Evolutionary conservation across 2,113 vertebrate genomes (phyloP).

Genomic region (Pipa parva): DNA sequence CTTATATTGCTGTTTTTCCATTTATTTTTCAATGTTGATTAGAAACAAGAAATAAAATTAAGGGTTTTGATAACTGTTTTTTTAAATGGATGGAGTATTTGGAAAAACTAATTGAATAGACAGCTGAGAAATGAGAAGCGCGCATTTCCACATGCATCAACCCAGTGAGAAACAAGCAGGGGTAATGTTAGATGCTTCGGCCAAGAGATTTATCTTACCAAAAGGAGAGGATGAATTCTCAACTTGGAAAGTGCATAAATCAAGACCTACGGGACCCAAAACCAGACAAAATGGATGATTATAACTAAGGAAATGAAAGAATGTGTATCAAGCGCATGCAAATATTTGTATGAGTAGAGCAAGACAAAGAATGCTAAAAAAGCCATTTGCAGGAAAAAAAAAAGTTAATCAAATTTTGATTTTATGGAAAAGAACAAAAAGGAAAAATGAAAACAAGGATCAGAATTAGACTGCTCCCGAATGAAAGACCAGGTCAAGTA

Average conservation of each 20-base stretch:
- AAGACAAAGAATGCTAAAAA: background rate
- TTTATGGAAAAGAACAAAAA: too few relatives aligned
- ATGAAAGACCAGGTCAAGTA: background rate
- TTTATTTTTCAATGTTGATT: too few relatives aligned
- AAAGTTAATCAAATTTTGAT: too few relatives aligned
- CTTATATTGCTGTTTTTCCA: too few relatives aligned
- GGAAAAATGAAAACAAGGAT: too few relatives aligned
- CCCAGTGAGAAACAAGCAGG: constrained; percentile 45
- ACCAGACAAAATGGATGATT: constrained; percentile 87
- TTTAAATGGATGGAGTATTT: too few relatives aligned
- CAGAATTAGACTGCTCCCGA: too few relatives aligned
- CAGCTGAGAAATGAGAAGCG: constrained; percentile 43
- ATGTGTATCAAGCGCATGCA: constrained; percentile 48
- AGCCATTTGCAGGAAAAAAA: too few relatives aligned
- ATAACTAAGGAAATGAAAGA: constrained; percentile 59
- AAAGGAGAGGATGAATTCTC: constrained; percentile 85
- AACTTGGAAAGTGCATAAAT: constrained; percentile 98
- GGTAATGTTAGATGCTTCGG: too few relatives aligned
- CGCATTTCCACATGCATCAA: constrained; percentile 57
- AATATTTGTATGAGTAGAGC: constrained; percentile 46
- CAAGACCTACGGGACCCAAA: constrained; percentile 97
- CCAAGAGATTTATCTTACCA: constrained; percentile 90
- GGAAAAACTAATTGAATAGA: constrained; percentile 54
- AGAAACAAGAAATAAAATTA: too few relatives aligned
- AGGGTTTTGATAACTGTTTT: too few relatives aligned